phyloP scores from a whole-genome alignment of 30 jellyfish, hydroid and myxozoan genomes.

The Aurelia aurita complex sp. Pacific region DNA sequence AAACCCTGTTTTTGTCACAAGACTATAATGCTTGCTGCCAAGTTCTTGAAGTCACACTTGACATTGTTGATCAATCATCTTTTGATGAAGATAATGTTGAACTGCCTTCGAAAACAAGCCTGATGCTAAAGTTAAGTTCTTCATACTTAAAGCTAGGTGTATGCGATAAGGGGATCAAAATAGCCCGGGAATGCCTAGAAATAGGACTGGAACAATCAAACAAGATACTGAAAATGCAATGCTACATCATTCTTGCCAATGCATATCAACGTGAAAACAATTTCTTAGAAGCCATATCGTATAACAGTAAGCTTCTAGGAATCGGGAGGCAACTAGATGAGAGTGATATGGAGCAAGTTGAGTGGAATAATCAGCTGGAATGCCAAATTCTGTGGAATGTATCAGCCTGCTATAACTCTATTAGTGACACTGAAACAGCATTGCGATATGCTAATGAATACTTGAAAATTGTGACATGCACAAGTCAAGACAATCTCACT shows the following conservation, averaged over 20 bases:
- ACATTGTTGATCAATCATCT: background rate
- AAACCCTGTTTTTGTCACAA: conserved; percentile 1
- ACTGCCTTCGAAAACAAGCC: conserved; percentile 6
- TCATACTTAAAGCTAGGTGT: conserved; percentile 15
- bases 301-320: conserved; percentile 31
- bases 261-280: conserved; percentile 27
- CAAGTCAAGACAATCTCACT: conserved; percentile 55
- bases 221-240: conserved; percentile 44
- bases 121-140: conserved; percentile 47
- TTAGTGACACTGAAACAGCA: conserved; percentile 24
- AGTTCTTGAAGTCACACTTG: conserved; percentile 19
- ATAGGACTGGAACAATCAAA: background rate
- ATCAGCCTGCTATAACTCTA: conserved; percentile 46
- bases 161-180: conserved; percentile 12
- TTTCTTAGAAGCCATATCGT: conserved; percentile 18
- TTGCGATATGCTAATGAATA: conserved; percentile 56
- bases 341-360: conserved; percentile 4
- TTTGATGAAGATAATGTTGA: background rate
- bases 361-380: conserved; percentile 56
- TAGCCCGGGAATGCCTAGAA: conserved; percentile 33
- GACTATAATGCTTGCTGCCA: conserved; percentile 14
- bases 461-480: conserved; percentile 5
- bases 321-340: conserved; percentile 33
- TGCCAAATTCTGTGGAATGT: conserved; percentile 55
- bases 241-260: conserved; percentile 55